Evolutionary conservation across 2,113 vertebrate genomes (phyloP).

Genomic region (Cinclus mexicanus): DNA sequence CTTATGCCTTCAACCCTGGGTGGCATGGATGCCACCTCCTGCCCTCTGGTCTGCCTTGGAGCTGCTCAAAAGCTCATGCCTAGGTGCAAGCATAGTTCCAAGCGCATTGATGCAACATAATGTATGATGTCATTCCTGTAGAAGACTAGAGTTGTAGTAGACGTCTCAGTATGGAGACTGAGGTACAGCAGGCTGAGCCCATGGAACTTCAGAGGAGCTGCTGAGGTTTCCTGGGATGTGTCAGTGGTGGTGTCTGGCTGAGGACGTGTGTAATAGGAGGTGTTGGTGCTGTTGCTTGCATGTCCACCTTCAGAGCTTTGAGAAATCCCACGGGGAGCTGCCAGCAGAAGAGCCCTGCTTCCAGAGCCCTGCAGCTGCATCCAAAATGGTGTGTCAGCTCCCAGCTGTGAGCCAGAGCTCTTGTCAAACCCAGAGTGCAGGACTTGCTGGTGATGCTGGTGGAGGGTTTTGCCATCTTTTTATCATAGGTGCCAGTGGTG

Average conservation of each 20-base stretch:
- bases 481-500: not conserved
- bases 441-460: not conserved
- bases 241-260: not conserved
- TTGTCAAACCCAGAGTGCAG: accelerated
- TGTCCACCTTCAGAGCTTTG: not conserved
- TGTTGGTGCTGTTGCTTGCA: not conserved
- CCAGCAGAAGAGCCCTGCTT: not conserved
- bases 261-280: not conserved
- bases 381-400: accelerated
- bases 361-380: not conserved
- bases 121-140: accelerated
- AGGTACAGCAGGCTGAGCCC: not conserved
- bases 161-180: not conserved
- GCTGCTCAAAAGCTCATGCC: not conserved
- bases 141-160: not conserved
- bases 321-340: not conserved
- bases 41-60: not conserved
- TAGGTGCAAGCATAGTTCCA: not conserved
- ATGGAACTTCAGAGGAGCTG: not conserved
- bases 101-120: not conserved
- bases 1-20: not conserved
- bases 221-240: not conserved
- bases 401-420: accelerated
- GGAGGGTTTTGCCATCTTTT: not conserved
- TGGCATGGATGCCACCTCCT: not conserved